Base-by-base conservation (phyloP, 1,140 invertebrate genomes). In the Temnothorax curvispinosus region DNA sequence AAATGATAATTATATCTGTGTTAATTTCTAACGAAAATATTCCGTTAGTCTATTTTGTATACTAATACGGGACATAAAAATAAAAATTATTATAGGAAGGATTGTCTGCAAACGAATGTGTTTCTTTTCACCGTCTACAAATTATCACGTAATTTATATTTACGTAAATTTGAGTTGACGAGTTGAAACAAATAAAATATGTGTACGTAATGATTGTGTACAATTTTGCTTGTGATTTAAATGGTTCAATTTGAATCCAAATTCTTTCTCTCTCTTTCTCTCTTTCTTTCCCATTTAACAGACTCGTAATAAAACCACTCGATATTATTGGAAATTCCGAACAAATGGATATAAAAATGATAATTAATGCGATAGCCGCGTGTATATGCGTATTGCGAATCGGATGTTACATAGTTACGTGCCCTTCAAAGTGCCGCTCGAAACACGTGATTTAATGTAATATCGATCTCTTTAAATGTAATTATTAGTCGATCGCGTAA, bases 401-500 rank as follows among this genome's bases (percentile, higher is more conserved):
- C 54, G n/a, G 47, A 56, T 75, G 21, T 75, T 35, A 74, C 32
- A 32, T 58, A 50, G 69, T 82, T 72, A 72, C 18, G 38, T 44
- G 65, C 52, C 27, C 80, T 18, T 82, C 69, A 54, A 50, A 75
- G 38, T 21, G 18, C 41, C 41, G 27, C 35, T 60, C 8, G 27
- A 6, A 18, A 71, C 64, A 60, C 35, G 32, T 21, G 21, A 81
- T 71, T 81, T 67, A 80, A 75, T 18, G 41, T 50, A 56, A 84
- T 60, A 74, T 75, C 54, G 67, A n/a, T 54, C 65, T 74, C 67
- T 74, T 74, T 60, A 62, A 84, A 74, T 62, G 41, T 84, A 75
- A 84, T 84, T 84, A 84, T 75, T 75, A 84, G 54, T 47, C 32
- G 54, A 47, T 74, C n/a, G 13, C 18, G 69, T 74, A 74, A 74